These are phyloP conservation scores for Thaumatotibia leucotreta DNA, from an alignment of 1,140 invertebrate genomes.

Conservation along the genomic window DNA sequence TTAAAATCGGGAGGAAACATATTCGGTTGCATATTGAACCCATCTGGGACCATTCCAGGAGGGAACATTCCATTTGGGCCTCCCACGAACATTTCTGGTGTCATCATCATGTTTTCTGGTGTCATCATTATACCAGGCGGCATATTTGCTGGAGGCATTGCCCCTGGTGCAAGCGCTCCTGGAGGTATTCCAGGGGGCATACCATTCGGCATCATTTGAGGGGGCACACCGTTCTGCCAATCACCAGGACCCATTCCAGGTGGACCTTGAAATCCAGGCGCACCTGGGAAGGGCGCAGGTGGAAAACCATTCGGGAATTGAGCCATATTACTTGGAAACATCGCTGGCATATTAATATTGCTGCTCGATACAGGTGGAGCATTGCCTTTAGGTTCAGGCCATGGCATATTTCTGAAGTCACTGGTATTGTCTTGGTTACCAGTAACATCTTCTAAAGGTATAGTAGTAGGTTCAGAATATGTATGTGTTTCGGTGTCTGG, in stretches of 20 bases:
- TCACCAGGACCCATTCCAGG: slow-evolving; percentile 56
- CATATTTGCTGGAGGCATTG: slow-evolving; percentile 38
- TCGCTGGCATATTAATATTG: slow-evolving; percentile 54
- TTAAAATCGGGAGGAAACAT: slow-evolving; percentile 68
- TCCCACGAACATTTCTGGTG: slow-evolving; percentile 75
- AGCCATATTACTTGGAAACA: slow-evolving; percentile 72
- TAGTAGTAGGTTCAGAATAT: slow-evolving; percentile 85
- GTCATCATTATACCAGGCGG: slow-evolving; percentile 61
- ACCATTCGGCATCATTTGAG: slow-evolving; percentile 45
- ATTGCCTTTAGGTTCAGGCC: slow-evolving; percentile 88
- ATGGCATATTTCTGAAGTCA: slow-evolving; percentile 84
- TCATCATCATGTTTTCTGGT: slow-evolving; percentile 69
- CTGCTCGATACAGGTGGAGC: slow-evolving; percentile 54
- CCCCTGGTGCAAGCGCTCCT: slow-evolving; percentile 43
- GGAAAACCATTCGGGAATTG: slow-evolving; percentile 70
- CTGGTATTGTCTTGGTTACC: slow-evolving; percentile 87
- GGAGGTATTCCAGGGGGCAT: slow-evolving; percentile 47
- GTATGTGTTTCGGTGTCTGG: slow-evolving; percentile 89
- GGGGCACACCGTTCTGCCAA: slow-evolving; percentile 59
- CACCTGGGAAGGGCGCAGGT: slow-evolving; percentile 52
- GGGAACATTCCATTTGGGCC: slow-evolving; percentile 64
- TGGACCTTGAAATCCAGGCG: slow-evolving; percentile 56
- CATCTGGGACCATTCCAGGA: slow-evolving; percentile 42
- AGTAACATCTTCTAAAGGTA: slow-evolving; percentile 92
- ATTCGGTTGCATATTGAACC: slow-evolving; percentile 63